A percentile compares a stretch with the other conserved stretches of the same genome.
Evolutionary conservation across 2,888 invertebrate genomes (phyloP).

Genomic region (Dioctria rufipes): DNA sequence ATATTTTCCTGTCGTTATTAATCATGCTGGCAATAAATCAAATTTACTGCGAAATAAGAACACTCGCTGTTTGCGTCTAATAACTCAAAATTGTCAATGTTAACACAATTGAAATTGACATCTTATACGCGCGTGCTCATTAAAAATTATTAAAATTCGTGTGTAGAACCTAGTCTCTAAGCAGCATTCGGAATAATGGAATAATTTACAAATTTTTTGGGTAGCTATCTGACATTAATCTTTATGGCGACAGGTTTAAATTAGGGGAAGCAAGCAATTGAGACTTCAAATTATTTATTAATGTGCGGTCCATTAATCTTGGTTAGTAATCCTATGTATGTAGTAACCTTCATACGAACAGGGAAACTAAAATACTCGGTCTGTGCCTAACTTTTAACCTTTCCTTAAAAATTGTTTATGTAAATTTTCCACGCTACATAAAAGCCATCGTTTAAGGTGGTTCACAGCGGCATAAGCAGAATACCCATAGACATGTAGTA

Average conservation of each 20-base stretch:
- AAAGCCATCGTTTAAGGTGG: too few species aligned
- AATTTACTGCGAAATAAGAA: neutral
- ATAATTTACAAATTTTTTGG: neutral
- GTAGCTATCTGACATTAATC: slow-evolving; percentile 4
- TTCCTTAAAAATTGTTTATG: too few species aligned
- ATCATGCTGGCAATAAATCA: neutral
- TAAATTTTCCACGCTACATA: too few species aligned
- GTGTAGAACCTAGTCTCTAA: neutral
- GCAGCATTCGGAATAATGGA: neutral
- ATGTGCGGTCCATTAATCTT: too few species aligned
- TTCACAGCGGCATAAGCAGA: too few species aligned
- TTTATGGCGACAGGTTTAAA: neutral
- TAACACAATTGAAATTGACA: neutral
- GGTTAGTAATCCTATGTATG: too few species aligned
- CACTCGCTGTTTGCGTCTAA: neutral
- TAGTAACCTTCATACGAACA: too few species aligned
- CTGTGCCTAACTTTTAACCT: too few species aligned
- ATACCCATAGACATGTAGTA: too few species aligned
- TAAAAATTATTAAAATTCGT: neutral
- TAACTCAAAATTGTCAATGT: neutral
- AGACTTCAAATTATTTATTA: too few species aligned
- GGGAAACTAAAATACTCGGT: too few species aligned
- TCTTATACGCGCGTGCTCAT: neutral
- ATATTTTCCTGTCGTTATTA: neutral
- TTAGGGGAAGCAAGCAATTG: neutral